These are phyloP conservation scores for Tromatobia lineatoria DNA, from an alignment of 2,888 invertebrate genomes.

Conservation along the genomic window DNA sequence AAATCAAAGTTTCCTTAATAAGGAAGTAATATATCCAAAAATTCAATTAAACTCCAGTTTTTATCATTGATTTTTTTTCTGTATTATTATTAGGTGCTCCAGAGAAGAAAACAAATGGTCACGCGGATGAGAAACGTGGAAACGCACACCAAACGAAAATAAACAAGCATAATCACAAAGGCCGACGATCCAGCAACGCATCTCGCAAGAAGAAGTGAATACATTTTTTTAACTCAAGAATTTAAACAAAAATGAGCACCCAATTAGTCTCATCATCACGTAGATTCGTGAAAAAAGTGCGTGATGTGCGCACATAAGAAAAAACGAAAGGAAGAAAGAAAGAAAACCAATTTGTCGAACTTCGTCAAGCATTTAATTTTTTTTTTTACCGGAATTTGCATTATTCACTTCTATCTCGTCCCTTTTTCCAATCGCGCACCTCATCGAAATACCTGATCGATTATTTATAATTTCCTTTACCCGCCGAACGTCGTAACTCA, in stretches of 20 bases:
- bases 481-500: constrained; percentile 19
- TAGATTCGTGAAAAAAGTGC: constrained; percentile 10
- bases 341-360: background rate
- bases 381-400: constrained; percentile 1
- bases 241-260: background rate
- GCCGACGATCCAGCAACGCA: constrained; percentile 44
- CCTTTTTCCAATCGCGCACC: background rate
- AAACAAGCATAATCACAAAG: constrained; percentile 32
- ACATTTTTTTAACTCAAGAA: background rate
- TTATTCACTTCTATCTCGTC: background rate
- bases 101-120: constrained; percentile 67
- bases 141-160: constrained; percentile 33
- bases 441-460: constrained; percentile 26
- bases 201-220: constrained; percentile 60
- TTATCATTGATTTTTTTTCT: background rate
- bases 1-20: too few species aligned
- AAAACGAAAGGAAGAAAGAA: background rate
- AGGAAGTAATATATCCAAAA: too few species aligned
- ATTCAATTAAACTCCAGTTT: background rate
- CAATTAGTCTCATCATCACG: background rate
- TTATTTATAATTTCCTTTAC: constrained; percentile 57
- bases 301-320: constrained; percentile 2
- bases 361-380: background rate
- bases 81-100: constrained; percentile 40
- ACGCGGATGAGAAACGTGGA: constrained; percentile 59